Evolutionary conservation across 2,888 invertebrate species (phyloP).

Genomic region (Drosophila nr. perissopoda): DNA sequence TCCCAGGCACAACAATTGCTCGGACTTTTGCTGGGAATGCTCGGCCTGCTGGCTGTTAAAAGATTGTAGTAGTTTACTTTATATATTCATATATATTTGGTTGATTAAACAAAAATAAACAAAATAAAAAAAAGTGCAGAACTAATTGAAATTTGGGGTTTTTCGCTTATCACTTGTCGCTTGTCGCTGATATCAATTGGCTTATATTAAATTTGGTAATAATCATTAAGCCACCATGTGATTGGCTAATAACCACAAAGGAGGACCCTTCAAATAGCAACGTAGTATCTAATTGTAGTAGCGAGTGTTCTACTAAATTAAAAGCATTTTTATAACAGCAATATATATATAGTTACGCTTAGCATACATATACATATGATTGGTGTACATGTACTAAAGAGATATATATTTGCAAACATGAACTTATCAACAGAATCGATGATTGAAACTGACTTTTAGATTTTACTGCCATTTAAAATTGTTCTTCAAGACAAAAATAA

Average conservation of each 20-base stretch:
- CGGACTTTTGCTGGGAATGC: slow-evolving; percentile 37
- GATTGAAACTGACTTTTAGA: neutral
- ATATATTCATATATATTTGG: neutral
- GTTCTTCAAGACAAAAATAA: neutral
- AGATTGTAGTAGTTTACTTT: slow-evolving; percentile 23
- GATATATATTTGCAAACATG: neutral
- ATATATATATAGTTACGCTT: neutral
- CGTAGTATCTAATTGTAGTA: neutral
- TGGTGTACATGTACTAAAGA: neutral
- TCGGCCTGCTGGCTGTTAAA: slow-evolving; percentile 42
- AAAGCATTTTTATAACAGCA: neutral
- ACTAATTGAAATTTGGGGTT: slow-evolving; percentile 1
- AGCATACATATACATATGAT: neutral
- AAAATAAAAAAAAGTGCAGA: slow-evolving; percentile 9
- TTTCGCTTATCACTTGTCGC: slow-evolving; percentile 12
- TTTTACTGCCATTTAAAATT: neutral
- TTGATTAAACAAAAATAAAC: slow-evolving; percentile 21
- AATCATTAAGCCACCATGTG: slow-evolving; percentile 13
- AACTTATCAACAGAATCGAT: neutral
- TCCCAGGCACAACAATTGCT: slow-evolving; percentile 19
- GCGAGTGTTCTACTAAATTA: neutral
- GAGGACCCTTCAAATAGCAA: neutral
- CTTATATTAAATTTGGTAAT: neutral
- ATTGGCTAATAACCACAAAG: neutral
- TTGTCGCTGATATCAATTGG: neutral